Base-by-base conservation (phyloP, 2,888 invertebrate species). In the Tridacna gigas region DNA sequence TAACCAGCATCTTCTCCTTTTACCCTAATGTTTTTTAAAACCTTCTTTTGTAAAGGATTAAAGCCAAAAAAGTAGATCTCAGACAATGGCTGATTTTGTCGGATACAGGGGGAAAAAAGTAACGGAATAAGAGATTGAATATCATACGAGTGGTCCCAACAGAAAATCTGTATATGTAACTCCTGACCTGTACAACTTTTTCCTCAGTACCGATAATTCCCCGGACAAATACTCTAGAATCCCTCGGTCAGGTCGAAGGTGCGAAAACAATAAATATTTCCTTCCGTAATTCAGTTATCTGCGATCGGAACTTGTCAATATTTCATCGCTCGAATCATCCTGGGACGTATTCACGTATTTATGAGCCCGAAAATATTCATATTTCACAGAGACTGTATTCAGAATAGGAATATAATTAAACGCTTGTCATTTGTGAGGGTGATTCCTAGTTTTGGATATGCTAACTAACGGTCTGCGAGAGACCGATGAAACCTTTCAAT, bases 201-300 rank as follows among this genome's bases (percentile, higher is more conserved):
- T 25, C 65, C 12, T 28, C 28, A 65, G 18, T 28, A 28, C 12
- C 25, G 0, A 18, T 11, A 15, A 67, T 67, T 67, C 67, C 67
- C 67, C 18, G 13, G 67, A 67, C 67, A 37, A 67, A 67, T 67
- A 26, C 67, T n/a, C n/a, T n/a, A n/a, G n/a, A 20, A 67, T 45
- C 51, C 71, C 48, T 7, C 25, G 75, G 65, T 45, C 63, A 75
- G 28, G 22, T 11, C n/a, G 66, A 69, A 67, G 78, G 82, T 77
- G 82, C 47, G 75, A 78, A 78, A 75, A 48, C 75, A 60, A 69
- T 82, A 74, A 82, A 82, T 82, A 78, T 77, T 78, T 67, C 74
- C 74, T 66, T 65, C 71, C 74, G 74, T 78, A 81, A 74, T 45
- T n/a, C 60, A 65, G 77, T 81, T 77, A 81, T 81, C 77, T 37